These are phyloP conservation scores for Mystacornis crossleyi DNA, from an alignment of 2,113 vertebrate genomes.

Conservation along the genomic window DNA sequence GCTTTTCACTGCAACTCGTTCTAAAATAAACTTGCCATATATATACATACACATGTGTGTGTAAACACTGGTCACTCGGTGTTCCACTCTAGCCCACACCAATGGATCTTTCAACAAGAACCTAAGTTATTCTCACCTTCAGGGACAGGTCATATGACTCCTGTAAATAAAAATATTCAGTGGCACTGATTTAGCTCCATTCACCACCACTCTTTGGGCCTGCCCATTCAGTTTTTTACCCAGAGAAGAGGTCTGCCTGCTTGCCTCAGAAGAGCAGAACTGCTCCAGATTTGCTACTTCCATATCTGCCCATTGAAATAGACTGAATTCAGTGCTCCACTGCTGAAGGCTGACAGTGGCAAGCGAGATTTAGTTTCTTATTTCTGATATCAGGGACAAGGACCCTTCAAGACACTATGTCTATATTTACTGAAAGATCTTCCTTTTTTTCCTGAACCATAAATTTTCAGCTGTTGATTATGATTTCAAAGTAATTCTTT, in stretches of 20 bases:
- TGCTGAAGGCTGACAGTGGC: neutral
- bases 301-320: neutral
- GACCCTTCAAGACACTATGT: neutral
- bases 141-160: neutral
- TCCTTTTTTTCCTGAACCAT: neutral
- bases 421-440: neutral
- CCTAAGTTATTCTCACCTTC: neutral
- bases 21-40: neutral
- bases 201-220: neutral
- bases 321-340: neutral
- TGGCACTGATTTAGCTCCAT: neutral
- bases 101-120: neutral
- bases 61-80: neutral
- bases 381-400: neutral
- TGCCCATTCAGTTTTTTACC: neutral
- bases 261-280: neutral
- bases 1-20: neutral
- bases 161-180: neutral
- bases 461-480: neutral
- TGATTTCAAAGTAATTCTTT: neutral
- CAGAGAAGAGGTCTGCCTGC: neutral
- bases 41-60: neutral
- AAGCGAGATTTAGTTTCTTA: neutral
- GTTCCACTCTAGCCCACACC: neutral
- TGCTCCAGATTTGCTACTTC: neutral